Evolutionary conservation across 2,113 vertebrate genomes (phyloP).

Genomic region (Mirza zaza): DNA sequence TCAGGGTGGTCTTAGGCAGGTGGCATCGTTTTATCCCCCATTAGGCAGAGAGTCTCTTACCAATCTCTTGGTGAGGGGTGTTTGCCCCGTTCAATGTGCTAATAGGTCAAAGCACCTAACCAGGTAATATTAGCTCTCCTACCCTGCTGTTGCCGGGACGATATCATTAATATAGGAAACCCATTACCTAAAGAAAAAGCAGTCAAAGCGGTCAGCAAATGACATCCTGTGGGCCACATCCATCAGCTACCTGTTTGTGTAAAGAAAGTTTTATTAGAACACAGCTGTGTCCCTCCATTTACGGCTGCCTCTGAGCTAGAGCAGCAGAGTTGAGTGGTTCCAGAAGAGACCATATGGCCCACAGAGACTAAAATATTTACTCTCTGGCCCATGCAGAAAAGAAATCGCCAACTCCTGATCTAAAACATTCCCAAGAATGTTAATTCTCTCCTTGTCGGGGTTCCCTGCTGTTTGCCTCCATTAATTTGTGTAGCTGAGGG

Average conservation of each 20-base stretch:
- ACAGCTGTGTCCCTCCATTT: background rate
- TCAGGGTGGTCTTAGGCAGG: background rate
- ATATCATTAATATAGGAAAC: background rate
- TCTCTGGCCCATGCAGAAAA: background rate
- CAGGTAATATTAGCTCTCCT: background rate
- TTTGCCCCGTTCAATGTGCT: rapidly evolving
- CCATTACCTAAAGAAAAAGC: background rate
- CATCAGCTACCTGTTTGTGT: background rate
- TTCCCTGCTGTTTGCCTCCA: background rate
- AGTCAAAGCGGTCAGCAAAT: background rate
- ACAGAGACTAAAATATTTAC: background rate
- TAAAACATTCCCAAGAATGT: background rate
- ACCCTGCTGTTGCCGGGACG: background rate
- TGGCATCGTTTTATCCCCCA: background rate
- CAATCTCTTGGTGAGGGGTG: too few species aligned
- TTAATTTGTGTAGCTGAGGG: background rate
- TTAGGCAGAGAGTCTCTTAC: background rate
- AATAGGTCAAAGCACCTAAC: background rate
- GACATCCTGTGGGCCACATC: background rate
- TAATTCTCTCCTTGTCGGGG: background rate
- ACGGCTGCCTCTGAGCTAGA: background rate
- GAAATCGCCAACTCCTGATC: background rate
- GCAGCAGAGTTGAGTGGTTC: background rate
- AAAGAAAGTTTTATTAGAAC: slow-evolving; percentile 41
- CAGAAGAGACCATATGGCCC: background rate